Evolutionary conservation across 2,797 vertebrate genomes (phyloP).

Genomic region (Anniella stebbinsi): DNA sequence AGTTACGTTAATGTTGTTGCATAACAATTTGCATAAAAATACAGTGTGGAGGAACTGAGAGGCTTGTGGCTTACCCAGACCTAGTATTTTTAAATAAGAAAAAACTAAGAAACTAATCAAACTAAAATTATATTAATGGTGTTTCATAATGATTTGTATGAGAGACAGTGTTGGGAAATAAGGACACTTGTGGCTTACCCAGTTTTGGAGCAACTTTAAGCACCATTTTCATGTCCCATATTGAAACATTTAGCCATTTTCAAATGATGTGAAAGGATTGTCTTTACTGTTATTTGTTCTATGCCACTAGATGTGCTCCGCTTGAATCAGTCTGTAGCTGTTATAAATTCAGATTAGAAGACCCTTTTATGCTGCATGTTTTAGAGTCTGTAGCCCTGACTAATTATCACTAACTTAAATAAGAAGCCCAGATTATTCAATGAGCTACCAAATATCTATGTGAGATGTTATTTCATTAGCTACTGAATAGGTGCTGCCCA

Average conservation of each 20-base stretch:
- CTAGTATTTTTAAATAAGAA: not conserved
- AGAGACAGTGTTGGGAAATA: slow-evolving; percentile 10
- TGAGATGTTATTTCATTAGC: not conserved
- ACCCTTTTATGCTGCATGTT: not conserved
- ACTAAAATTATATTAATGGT: not conserved
- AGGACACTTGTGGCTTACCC: slow-evolving; percentile 7
- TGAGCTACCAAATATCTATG: not conserved
- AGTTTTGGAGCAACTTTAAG: slow-evolving; percentile 35
- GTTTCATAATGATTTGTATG: not conserved
- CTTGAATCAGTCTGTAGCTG: slow-evolving; percentile 1
- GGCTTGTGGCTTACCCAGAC: not conserved
- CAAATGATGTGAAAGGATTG: slow-evolving; percentile 34
- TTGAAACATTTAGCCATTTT: slow-evolving; percentile 43
- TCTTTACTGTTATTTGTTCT: slow-evolving; percentile 17
- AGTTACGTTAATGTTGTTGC: too few species aligned
- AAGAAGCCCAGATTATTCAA: not conserved
- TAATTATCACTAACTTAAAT: not conserved
- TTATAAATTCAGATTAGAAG: not conserved
- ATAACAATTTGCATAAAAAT: slow-evolving; percentile 1
- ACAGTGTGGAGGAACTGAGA: slow-evolving; percentile 8
- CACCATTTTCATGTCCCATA: slow-evolving; percentile 30
- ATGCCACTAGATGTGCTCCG: slow-evolving; percentile 22
- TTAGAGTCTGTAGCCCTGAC: not conserved
- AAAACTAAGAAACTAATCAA: not conserved
- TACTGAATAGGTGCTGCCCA: too few species aligned